Conservation (phyloP, 2,888 invertebrate species). For the Eupithecia dodoneata region DNA sequence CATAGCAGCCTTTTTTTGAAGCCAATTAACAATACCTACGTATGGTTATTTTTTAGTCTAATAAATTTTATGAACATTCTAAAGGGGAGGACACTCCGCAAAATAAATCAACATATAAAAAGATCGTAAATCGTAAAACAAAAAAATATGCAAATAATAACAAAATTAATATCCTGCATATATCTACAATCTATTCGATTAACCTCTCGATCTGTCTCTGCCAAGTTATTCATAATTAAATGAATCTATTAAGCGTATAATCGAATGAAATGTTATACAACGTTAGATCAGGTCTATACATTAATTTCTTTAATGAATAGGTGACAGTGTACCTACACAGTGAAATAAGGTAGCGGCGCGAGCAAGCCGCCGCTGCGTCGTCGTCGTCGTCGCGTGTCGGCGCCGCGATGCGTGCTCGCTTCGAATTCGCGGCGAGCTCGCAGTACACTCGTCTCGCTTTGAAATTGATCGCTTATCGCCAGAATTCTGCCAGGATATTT, state of each 20-base stretch:
- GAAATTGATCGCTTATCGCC: not conserved
- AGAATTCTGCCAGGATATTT: not conserved
- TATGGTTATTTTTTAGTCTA: not conserved
- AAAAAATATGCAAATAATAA: slow-evolving; percentile 46
- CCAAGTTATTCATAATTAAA: slow-evolving; percentile 55
- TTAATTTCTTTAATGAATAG: slow-evolving; percentile 44
- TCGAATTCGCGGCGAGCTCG: no score
- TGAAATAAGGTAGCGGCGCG: not conserved
- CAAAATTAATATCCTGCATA: slow-evolving; percentile 44
- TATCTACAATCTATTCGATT: slow-evolving; percentile 48
- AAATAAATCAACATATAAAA: slow-evolving; percentile 20
- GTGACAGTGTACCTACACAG: slow-evolving; percentile 21
- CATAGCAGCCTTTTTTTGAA: no score
- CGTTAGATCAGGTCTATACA: slow-evolving; percentile 40
- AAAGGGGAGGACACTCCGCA: not conserved
- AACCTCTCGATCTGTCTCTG: slow-evolving; percentile 55
- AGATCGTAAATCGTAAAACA: slow-evolving; percentile 42
- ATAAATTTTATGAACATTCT: not conserved
- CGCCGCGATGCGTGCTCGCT: no score
- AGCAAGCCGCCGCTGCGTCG: no score
- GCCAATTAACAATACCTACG: no score
- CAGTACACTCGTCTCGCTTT: no score
- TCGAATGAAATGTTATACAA: slow-evolving; percentile 55
- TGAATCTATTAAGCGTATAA: slow-evolving; percentile 50
- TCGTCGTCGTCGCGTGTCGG: no score